Percentiles rank a stretch among this genome's conserved stretches.
Conservation (phyloP, 2,113 vertebrate species). For the Canis aureus region DNA sequence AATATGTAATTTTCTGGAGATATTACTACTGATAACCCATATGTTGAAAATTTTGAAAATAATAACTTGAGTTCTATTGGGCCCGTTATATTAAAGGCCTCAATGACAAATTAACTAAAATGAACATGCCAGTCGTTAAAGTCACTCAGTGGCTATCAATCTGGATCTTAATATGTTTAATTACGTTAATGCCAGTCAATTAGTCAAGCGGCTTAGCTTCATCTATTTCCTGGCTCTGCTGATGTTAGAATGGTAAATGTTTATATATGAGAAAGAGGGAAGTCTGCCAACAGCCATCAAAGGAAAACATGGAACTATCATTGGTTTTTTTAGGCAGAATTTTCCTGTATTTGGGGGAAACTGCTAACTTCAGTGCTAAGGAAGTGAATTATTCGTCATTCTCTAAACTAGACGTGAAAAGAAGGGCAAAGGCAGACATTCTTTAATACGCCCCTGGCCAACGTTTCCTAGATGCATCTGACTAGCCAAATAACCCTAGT, state of each 20-base stretch:
- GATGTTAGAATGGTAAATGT: conserved; percentile 51
- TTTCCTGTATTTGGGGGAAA: background rate
- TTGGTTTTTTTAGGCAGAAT: background rate
- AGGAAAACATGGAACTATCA: background rate
- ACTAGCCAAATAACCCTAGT: background rate
- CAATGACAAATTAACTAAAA: conserved; percentile 61
- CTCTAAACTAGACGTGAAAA: background rate
- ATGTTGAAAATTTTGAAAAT: conserved; percentile 49
- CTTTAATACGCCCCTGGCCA: background rate
- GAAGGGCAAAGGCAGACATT: background rate
- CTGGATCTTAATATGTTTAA: conserved; percentile 75
- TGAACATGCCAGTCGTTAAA: conserved; percentile 44
- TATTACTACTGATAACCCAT: conserved; percentile 52
- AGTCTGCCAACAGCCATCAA: background rate
- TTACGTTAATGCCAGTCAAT: conserved; percentile 75
- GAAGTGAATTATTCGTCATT: background rate
- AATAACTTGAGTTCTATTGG: conserved; percentile 45
- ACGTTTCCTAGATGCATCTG: background rate
- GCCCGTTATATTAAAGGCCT: conserved; percentile 52
- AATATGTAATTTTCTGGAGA: conserved; percentile 24
- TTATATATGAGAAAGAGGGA: conserved; percentile 47
- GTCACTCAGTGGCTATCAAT: conserved; percentile 68
- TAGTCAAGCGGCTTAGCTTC: conserved; percentile 72
- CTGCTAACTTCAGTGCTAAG: background rate
- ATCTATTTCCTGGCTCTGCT: conserved; percentile 58